Conservation (phyloP, 2,888 invertebrate species). For the Dasysyrphus tricinctus region DNA sequence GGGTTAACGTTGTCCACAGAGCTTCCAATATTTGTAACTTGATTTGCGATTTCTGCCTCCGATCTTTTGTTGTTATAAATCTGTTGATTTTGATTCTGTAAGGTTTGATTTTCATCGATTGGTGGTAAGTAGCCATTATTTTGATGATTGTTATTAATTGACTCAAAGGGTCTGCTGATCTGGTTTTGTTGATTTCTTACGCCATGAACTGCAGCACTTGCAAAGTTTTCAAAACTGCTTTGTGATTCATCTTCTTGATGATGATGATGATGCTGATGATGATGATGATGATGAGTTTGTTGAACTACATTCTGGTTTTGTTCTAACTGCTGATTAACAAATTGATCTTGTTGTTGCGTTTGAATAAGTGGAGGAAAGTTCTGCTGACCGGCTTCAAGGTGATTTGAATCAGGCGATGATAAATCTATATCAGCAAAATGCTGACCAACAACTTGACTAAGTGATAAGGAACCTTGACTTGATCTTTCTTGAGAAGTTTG, state of each 20-base stretch:
- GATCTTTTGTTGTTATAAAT: conserved; percentile 30
- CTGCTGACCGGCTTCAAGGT: conserved; percentile 1
- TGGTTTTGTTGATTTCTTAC: conserved; percentile 18
- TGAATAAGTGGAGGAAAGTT: background rate
- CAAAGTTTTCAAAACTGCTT: conserved; percentile 56
- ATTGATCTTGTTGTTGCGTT: background rate
- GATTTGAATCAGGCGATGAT: background rate
- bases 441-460: background rate
- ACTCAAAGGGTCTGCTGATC: background rate
- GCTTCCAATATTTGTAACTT: conserved; percentile 77
- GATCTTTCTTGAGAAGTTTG: conserved; percentile 22
- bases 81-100: conserved; percentile 23
- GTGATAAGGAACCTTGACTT: conserved; percentile 22
- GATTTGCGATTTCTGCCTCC: conserved; percentile 1
- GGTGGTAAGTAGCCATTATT: conserved; percentile 30
- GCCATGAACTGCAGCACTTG: background rate
- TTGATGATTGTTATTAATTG: conserved; percentile 11
- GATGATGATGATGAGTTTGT: background rate
- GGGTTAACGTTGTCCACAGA: conserved; percentile 80
- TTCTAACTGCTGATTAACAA: background rate
- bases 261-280: conserved; percentile 13
- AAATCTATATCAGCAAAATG: background rate
- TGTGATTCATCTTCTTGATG: background rate
- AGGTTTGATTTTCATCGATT: conserved; percentile 15
- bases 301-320: conserved; percentile 22